Conservation (phyloP, 2,797 vertebrate species). For the Gila robusta region DNA sequence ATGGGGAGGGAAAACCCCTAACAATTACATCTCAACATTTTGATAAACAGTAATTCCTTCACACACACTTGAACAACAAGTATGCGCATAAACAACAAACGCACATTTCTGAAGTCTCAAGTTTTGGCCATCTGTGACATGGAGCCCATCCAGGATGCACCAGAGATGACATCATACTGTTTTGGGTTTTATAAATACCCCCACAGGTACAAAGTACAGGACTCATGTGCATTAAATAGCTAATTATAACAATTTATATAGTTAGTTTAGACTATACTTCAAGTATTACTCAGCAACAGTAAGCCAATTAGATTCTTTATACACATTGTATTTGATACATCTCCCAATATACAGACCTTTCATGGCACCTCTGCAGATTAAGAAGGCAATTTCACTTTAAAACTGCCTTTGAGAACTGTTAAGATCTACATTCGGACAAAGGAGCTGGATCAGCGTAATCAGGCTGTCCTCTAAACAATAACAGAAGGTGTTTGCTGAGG, state of each 20-base stretch:
- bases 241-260: background rate
- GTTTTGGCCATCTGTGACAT: slow-evolving; percentile 70
- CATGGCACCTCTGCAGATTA: background rate
- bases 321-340: background rate
- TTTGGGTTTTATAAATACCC: slow-evolving; percentile 6
- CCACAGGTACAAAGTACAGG: background rate
- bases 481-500: background rate
- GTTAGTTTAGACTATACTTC: background rate
- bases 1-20: background rate
- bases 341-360: background rate
- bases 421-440: slow-evolving; percentile 21
- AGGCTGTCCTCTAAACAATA: background rate
- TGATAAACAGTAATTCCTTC: background rate
- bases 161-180: slow-evolving; percentile 31
- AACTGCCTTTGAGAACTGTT: slow-evolving; percentile 6
- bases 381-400: background rate
- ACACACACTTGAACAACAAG: background rate
- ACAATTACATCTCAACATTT: slow-evolving; percentile 9
- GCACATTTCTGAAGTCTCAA: slow-evolving; percentile 51
- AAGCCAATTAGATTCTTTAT: background rate
- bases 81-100: background rate
- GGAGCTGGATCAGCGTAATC: background rate
- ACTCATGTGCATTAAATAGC: background rate
- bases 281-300: background rate
- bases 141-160: slow-evolving; percentile 67